Base-by-base conservation (phyloP, 2,113 vertebrate genomes). In the Vireo altiloquus region DNA sequence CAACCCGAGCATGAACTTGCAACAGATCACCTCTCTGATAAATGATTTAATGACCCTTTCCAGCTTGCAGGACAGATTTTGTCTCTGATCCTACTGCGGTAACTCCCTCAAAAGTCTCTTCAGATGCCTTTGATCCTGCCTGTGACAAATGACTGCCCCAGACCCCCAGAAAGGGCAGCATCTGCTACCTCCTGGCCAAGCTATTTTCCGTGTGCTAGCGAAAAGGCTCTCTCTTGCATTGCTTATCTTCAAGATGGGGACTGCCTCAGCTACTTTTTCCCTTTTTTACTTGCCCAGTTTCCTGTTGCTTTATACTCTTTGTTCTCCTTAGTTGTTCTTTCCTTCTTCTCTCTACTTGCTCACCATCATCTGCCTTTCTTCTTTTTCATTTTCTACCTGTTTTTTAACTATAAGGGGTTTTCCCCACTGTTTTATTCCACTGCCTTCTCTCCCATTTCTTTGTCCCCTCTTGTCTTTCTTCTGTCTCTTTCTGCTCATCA, bases 281-380 rank as follows among this genome's bases (percentile, higher is more conserved):
- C 9, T 27, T 52, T 82, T 71, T 53, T 30, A 35, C 11, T 74
- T 87, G 9, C 23, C 66, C 24, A 18, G 9, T 76, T 72, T 92
- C 42, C 19, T 57, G 5, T 40, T 92, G 23, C 6, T 81, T 81
- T 89, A 68, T 9, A 21, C 6, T 56, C 64, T 56, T 18, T 40
- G 9, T 42, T 22, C 23, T 64, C 39, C 64, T 30, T 44, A 6
- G 3, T 23, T 75, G 70, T 81, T 13, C 13, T 52, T 70, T 40
- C 28, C 15, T n/a, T 37, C n/a, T 52, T 79, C 31, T 70, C 18
- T 59, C 33, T 59, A 9, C 35, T 66, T 78, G 14, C 8, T 40
- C 14, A 50, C n/a, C 25, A 25, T 18, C 0, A 0, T 33, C 37
- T 70, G 28, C 15, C n/a, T 77, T 82, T n/a, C 22, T 89, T 54